phyloP scores from a whole-genome alignment of 2,888 invertebrate species.

The Antheraea yamamai region DNA sequence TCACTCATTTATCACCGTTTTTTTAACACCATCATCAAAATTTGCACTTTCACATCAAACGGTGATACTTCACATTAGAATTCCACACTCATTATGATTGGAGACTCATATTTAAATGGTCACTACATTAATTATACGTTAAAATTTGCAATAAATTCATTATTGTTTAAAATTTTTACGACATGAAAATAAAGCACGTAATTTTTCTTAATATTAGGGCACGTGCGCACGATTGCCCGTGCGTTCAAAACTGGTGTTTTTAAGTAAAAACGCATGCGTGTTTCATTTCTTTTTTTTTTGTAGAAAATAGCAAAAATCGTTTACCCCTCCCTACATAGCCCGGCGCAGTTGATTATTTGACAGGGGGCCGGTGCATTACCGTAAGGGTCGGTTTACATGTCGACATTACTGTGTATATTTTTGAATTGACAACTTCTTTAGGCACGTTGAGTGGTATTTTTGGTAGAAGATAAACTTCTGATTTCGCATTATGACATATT shows the following conservation, averaged over 20 bases:
- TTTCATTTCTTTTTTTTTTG: constrained; percentile 63
- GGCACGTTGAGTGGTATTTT: too few relatives aligned
- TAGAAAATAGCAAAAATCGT: constrained; percentile 75
- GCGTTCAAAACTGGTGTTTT: constrained; percentile 75
- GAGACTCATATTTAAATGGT: neutral
- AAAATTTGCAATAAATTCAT: too few relatives aligned
- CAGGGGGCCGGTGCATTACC: constrained; percentile 76
- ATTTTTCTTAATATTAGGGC: constrained; percentile 35
- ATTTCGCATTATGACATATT: too few relatives aligned
- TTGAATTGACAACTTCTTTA: too few relatives aligned
- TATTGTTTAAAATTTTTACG: too few relatives aligned
- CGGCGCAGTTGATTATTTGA: constrained; percentile 56
- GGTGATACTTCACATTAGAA: neutral
- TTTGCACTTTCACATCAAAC: constrained; percentile 18
- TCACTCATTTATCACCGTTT: constrained; percentile 51
- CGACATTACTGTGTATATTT: constrained; percentile 11
- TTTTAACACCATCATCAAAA: constrained; percentile 49
- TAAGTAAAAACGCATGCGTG: constrained; percentile 73
- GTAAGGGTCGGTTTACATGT: constrained; percentile 54
- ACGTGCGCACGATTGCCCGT: constrained; percentile 70
- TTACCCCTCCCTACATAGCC: constrained; percentile 67
- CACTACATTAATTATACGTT: too few relatives aligned
- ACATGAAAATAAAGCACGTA: neutral
- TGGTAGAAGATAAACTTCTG: too few relatives aligned
- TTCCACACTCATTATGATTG: neutral